Base-by-base conservation (phyloP, 2,113 vertebrate species). In the Hylia prasina region DNA sequence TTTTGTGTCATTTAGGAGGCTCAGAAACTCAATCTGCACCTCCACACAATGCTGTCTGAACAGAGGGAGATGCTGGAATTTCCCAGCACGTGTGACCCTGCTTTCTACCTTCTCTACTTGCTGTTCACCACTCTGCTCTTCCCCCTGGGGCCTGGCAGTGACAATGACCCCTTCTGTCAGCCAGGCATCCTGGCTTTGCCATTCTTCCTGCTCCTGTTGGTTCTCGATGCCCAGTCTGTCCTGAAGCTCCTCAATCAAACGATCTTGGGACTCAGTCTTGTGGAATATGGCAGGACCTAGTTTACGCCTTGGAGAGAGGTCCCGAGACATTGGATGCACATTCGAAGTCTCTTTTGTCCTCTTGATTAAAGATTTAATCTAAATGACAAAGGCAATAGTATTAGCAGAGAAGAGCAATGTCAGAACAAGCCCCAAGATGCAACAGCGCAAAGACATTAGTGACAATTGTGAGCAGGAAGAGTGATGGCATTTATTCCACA, bases 341-440 rank as follows among this genome's bases (percentile, higher is more conserved):
- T 99, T 99, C 28, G 98, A 85, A 3, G 98, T 98, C 98, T 99
- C 99, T 97, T 99, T 99, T 47, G 99, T 99, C 97, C 99, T 99
- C 96, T 98, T 99, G 94, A 99, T 99, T 96, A 99, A 98, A 45
- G 99, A 99, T 71, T 99, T 99, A 89, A 99, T 98, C 99, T 99
- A 96, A 96, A 95, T 82, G 96, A 94, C 87, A 97, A 93, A 97
- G 88, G 97, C 42, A 95, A 93, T 9, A 77, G 40, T 84, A 92
- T 97, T 93, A 97, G 87, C 69, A 94, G 60, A 90, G 92, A 79
- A 84, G 17, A 94, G 60, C 73, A 66, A 64, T 21, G 65, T 64
- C 83, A 81, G 57, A 94, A 69, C 66, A 82, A 71, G 70, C 60
- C 51, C 60, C 44, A 87, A 94, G 78, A 89, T 78, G 91, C 95